These are phyloP conservation scores for Cherax quadricarinatus DNA, from an alignment of 1,140 invertebrate genomes.

Conservation along the genomic window DNA sequence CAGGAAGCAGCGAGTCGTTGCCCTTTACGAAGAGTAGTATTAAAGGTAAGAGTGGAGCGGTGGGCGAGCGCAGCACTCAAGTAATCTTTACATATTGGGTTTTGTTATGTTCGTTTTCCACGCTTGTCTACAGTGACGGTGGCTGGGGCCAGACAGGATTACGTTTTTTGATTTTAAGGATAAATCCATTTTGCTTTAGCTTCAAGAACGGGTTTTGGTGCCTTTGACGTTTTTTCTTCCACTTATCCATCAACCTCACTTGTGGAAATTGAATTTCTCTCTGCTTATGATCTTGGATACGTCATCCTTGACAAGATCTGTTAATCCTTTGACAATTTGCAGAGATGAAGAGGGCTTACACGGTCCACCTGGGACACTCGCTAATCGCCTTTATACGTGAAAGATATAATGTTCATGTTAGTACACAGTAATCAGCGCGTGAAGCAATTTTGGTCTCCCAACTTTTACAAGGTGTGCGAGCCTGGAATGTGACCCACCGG, in stretches of 20 bases:
- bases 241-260: constrained; percentile 27
- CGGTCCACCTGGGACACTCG: not conserved
- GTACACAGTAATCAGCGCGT: constrained; percentile 44
- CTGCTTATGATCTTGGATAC: constrained; percentile 10
- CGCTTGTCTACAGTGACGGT: constrained; percentile 56
- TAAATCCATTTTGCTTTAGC: constrained; percentile 54
- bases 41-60: constrained; percentile 14
- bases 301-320: constrained; percentile 38
- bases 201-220: not conserved
- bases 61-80: no score
- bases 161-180: constrained; percentile 52
- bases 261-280: not conserved
- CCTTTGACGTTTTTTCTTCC: not conserved
- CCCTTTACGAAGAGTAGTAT: not conserved
- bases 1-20: not conserved
- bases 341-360: constrained; percentile 47
- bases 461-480: constrained; percentile 21
- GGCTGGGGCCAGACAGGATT: constrained; percentile 47
- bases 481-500: constrained; percentile 15
- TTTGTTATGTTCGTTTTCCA: constrained; percentile 63
- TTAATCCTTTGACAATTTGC: constrained; percentile 61
- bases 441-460: constrained; percentile 39
- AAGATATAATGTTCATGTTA: constrained; percentile 39
- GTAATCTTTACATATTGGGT: not conserved
- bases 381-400: constrained; percentile 26